Evolutionary conservation across 2,113 vertebrate species (phyloP), one percentile per base, ranked within the genome.

Genomic region (Columbina picui): DNA sequence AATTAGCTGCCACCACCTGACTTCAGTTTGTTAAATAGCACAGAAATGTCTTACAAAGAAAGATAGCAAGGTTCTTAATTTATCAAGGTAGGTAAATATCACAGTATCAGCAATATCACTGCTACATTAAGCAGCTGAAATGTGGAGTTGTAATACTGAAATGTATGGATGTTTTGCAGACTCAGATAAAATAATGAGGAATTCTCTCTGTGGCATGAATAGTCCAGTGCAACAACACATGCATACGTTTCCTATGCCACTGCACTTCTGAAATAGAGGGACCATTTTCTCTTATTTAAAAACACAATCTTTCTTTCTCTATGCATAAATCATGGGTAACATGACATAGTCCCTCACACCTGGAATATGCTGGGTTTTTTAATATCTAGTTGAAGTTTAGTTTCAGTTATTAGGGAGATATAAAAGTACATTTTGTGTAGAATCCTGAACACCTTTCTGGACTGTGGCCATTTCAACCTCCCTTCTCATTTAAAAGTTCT

Each of bases 161-260:
- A 87, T 25, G 9, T 8, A 38, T 21, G 14, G 15, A 16, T 4
- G 1, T 52, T 91, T 81, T 78, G 30, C 41, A 93, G 41, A 19
- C 63, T 89, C 23, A 49, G 25, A 32, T 38, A 32, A 74, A 71
- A 14, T 59, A 67, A 59, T 26, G 38, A 81, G 29, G 17, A 81
- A 65, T 70, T 70, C 45, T 16, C 56, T 52, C 12, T 3, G 6
- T 73, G n/a, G 21, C 12, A 43, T 7, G 8, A 83, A 76, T 4
- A 88, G 23, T 39, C 14, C 39, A 77, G 22, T 32, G 20, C 7
- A 67, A 76, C 14, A 70, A 19, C 34, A n/a, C 9, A 43, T n/a
- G 36, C 1, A 0, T n/a, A 55, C 39, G 26, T 68, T 50, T 60
- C 8, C 32, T 3, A 1, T 43, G 38, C 12, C 6, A 12, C 36